These are phyloP conservation scores for Herpailurus yagouaroundi DNA, from an alignment of 2,113 vertebrate genomes.

Conservation along the genomic window DNA sequence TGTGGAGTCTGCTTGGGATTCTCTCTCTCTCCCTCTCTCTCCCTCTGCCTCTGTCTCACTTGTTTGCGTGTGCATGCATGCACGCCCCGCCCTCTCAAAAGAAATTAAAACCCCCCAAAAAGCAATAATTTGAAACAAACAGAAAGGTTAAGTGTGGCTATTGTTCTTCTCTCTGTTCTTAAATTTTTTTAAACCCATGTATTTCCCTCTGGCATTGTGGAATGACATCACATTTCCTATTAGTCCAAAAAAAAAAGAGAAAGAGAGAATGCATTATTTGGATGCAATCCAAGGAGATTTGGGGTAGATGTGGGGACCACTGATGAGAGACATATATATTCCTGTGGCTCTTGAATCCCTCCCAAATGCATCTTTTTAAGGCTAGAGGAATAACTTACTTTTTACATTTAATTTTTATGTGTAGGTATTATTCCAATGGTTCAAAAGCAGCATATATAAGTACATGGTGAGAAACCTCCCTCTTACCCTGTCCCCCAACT, in stretches of 20 bases:
- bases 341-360: background rate
- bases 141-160: background rate
- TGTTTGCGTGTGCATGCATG: too few species aligned
- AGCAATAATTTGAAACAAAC: too few species aligned
- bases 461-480: background rate
- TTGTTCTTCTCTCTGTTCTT: background rate
- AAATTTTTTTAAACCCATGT: background rate
- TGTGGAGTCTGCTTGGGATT: too few species aligned
- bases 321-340: background rate
- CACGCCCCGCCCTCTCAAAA: too few species aligned
- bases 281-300: background rate
- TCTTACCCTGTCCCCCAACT: background rate
- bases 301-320: background rate
- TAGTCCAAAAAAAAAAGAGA: background rate
- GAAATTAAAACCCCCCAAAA: too few species aligned
- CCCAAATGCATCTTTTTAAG: background rate
- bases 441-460: background rate
- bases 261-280: slow-evolving; percentile 34
- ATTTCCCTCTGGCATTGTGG: background rate
- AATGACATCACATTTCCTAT: background rate
- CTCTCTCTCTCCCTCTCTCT: too few species aligned
- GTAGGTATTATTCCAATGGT: background rate
- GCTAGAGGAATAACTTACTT: background rate
- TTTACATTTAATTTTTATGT: slow-evolving; percentile 37
- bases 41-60: too few species aligned